Base-by-base conservation (phyloP, 2,888 invertebrate genomes). In the Aradus depressus region DNA sequence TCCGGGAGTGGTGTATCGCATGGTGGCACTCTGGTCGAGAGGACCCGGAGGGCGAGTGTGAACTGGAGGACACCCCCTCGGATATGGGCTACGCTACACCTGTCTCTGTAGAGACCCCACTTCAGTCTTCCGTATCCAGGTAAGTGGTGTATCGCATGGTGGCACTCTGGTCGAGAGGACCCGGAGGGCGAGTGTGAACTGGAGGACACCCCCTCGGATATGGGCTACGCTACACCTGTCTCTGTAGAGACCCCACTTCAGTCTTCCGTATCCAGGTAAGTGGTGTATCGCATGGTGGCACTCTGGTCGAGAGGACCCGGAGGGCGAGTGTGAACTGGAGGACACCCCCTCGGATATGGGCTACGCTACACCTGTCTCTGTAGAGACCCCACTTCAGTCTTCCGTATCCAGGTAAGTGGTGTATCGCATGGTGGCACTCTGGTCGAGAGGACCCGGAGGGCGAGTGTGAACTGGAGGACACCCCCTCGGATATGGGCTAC, bases 221-320 rank as follows among this genome's bases (percentile, higher is more conserved):
- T 62, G 59, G 62, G 62, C 18, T 69, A 66, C 60, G 68, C 67
- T 23, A 70, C 70, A 16, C 71, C 69, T 12, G 79, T 87, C 51
- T 87, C 88, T 39, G 80, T 84, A 54, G 90, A 90, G 69, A 90
- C 90, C 55, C 87, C 88, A 50, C 75, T 90, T 59, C 86, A 85
- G 68, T 85, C 86, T 68, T 81, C 85, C 53, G 85, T 87, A 58
- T 88, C 88, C 43, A 79, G 57, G 80, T 56, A 79, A 80, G 58
- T 87, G 87, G 88, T 88, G 88, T 67, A 76, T 86, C 51, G 87
- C 87, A 8, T 47, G 88, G 88, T 88, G 87, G 87, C 86, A 87
- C 67, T 87, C 87, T 12, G 88, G 88, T 0, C 74, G 86, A 31
- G 87, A 88, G 63, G 75, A 81, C 56, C 83, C 84, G 61, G 84